Percentiles rank a stretch among this genome's conserved stretches.
These are phyloP conservation scores for Henicopernis longicauda DNA, from an alignment of 2,113 vertebrate species.

Conservation along the genomic window DNA sequence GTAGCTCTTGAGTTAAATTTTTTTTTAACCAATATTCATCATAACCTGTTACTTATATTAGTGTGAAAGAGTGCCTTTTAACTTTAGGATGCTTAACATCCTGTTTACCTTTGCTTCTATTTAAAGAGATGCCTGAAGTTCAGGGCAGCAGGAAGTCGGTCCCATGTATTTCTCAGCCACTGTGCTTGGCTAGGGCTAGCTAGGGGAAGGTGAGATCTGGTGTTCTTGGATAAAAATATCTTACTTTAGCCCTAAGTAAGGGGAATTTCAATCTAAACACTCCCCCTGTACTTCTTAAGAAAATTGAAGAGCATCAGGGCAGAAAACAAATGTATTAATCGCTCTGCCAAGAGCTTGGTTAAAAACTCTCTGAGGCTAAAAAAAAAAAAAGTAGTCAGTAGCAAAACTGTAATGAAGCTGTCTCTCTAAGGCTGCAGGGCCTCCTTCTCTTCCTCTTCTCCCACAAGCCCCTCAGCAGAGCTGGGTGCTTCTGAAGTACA, in stretches of 20 bases:
- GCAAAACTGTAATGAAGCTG: background rate
- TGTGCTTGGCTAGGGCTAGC: background rate
- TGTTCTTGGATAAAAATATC: background rate
- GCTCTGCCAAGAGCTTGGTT: background rate
- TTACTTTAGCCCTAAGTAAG: background rate
- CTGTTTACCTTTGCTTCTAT: background rate
- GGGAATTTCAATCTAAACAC: background rate
- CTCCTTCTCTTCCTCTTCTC: background rate
- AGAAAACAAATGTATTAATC: background rate
- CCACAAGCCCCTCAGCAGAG: background rate
- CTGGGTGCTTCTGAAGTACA: background rate
- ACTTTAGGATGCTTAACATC: background rate
- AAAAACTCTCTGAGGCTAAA: background rate
- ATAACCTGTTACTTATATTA: background rate
- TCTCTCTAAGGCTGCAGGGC: background rate
- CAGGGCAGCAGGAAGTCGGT: background rate
- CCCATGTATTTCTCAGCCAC: background rate
- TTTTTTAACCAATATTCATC: background rate
- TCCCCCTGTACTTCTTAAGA: background rate
- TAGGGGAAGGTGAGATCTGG: background rate
- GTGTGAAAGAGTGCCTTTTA: background rate
- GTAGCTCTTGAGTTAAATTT: background rate
- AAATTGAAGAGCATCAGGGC: background rate
- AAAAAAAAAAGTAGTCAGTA: background rate
- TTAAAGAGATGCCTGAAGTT: background rate